Evolutionary conservation across 2,888 invertebrate species (phyloP), one percentile per base, ranked within the genome.

Genomic region (Baronia brevicornis): DNA sequence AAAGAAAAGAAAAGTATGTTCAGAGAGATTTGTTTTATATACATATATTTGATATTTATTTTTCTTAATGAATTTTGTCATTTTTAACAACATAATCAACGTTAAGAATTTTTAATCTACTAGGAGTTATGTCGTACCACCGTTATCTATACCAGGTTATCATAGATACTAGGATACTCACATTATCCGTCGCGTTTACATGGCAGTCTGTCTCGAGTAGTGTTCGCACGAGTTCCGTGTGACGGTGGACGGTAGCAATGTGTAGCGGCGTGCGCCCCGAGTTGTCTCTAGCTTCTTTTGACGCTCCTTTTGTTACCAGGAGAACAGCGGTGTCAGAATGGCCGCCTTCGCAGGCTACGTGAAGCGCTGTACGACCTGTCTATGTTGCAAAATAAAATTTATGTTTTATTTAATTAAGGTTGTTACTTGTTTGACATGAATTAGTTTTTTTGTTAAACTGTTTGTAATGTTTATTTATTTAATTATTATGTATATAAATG

Each of bases 251-350:
- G 1, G 92, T 90, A 0, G 93, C 92, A 28, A 91, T 85, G 57
- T 94, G 93, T 13, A 94, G 84, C 0, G 93, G 90, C 3, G 91
- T 90, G 48, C 86, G 89, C 6, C 92, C 93, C 7, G 89, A 88
- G 48, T 86, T 85, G 59, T 93, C 93, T 38, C 87, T 84, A 14
- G 89, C 88, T 53, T 92, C 91, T 48, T 89, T 86, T 36, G 89
- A 86, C 1, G 90, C 90, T 3, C 88, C 88, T 36, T 84, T 78
- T 6, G 77, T 56, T 39, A 91, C 79, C 43, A 89, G 77, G 46
- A 87, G 78, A 28, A 87, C 84, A 33, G 88, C 87, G 1, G 89
- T 87, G 14, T 86, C 78, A 27, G 79, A 74, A 59, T 91, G 90
- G 1, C 91, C 91, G 5, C 87, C 85, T 53, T 89, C 89, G 48